Percentiles rank a stretch among this genome's conserved stretches.
Conservation (phyloP, 2,797 vertebrate species). For the Coranthus polyacanthus region DNA sequence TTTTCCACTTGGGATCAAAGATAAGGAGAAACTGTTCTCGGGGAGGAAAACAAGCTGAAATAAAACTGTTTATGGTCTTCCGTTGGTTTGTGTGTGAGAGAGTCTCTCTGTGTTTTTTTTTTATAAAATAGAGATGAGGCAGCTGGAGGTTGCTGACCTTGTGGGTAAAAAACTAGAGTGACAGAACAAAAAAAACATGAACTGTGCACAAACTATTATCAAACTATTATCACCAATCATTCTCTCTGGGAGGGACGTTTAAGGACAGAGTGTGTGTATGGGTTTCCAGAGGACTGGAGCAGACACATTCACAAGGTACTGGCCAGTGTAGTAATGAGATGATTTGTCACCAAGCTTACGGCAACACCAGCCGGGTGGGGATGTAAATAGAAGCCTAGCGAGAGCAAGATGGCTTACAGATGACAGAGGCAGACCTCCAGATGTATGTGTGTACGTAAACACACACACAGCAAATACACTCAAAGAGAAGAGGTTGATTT, state of each 20-base stretch:
- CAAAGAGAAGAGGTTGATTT: background rate
- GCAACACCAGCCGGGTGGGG: constrained; percentile 6
- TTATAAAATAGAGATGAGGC: constrained; percentile 42
- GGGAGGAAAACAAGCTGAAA: constrained; percentile 54
- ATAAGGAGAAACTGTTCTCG: constrained; percentile 69
- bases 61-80: constrained; percentile 33
- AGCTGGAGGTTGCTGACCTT: constrained; percentile 57
- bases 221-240: constrained; percentile 6
- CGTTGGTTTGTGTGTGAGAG: constrained; percentile 43
- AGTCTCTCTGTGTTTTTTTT: constrained; percentile 31
- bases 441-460: constrained; percentile 39
- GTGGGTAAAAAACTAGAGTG: constrained; percentile 40
- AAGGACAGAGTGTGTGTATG: background rate
- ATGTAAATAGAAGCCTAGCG: constrained; percentile 46
- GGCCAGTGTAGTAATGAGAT: constrained; percentile 18
- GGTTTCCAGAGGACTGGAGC: constrained; percentile 27
- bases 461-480: constrained; percentile 1
- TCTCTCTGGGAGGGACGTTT: constrained; percentile 7
- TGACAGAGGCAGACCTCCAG: constrained; percentile 38
- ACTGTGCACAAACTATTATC: background rate
- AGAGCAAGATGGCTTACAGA: constrained; percentile 45
- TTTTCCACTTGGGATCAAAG: constrained; percentile 73
- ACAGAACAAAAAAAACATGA: constrained; percentile 22
- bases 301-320: constrained; percentile 13
- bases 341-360: constrained; percentile 48